Percentiles rank a stretch among this genome's conserved stretches.
Evolutionary conservation across 2,113 vertebrate species (phyloP).

Genomic region (Aegypius monachus): DNA sequence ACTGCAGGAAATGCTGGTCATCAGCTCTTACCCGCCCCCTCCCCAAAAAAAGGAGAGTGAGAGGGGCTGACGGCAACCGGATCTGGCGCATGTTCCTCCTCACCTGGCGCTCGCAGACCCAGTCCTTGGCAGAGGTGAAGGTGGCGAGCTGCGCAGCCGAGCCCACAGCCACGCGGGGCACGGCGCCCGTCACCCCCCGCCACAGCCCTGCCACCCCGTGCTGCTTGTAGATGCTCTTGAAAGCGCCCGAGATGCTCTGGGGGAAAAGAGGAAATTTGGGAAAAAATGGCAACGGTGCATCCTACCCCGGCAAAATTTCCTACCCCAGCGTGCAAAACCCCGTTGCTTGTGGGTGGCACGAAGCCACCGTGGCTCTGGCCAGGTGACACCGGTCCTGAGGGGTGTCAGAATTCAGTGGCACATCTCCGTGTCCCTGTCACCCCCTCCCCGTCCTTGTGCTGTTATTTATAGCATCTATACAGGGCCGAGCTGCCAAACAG

Average conservation of each 20-base stretch:
- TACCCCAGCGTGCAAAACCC: accelerated
- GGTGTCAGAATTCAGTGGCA: neutral
- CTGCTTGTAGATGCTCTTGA: constrained; percentile 84
- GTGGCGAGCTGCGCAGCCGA: constrained; percentile 90
- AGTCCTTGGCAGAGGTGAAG: constrained; percentile 87
- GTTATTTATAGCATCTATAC: neutral
- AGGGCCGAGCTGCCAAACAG: neutral
- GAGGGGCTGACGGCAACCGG: accelerated
- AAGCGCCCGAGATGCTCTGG: constrained; percentile 82
- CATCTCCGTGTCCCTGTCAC: neutral
- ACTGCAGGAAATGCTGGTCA: constrained; percentile 53
- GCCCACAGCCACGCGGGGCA: constrained; percentile 90
- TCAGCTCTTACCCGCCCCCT: neutral
- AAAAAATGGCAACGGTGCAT: accelerated
- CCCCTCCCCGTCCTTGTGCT: neutral
- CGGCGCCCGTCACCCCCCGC: constrained; percentile 88
- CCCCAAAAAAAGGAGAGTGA: neutral
- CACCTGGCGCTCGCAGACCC: constrained; percentile 79
- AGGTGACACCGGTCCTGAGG: neutral
- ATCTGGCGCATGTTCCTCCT: accelerated
- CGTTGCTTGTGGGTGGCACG: accelerated
- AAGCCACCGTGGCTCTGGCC: neutral
- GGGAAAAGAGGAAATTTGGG: neutral
- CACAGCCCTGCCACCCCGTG: constrained; percentile 87
- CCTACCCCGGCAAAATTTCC: neutral